Base-by-base conservation (phyloP, 2,797 vertebrate species). In the Sebastes vulpes region DNA sequence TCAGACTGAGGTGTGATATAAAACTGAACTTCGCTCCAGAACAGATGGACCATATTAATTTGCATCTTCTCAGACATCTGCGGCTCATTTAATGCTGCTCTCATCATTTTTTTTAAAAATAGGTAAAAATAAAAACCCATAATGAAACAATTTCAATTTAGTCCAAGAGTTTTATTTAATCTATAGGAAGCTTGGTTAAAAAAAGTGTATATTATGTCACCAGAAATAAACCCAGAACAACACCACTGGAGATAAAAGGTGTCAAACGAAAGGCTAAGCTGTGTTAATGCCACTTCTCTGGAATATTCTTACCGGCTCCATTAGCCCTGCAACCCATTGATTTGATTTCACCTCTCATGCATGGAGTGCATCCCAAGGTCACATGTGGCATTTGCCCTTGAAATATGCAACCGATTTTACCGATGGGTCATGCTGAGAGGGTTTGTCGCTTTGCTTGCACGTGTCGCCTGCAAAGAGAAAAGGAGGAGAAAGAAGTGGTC, bases 301-400 rank as follows among this genome's bases (percentile, higher is more conserved):
- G 73, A 93, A 85, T 83, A 87, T 81, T 87, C 69, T 78, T 38
- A 73, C 72, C 12, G 53, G 72, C 81, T 91, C 93, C 84, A 93
- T 96, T 93, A 93, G 86, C 65, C 64, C 67, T 6, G 61, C 77
- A 87, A 72, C 60, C 77, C 86, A 91, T 90, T 85, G 78, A 92
- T 93, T 90, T 85, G 72, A 90, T 92, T 82, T 83, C 81, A 86
- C 86, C 90, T 84, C 68, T 50, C 9, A 50, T 65, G 64, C 71
- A 83, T 65, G 11, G 53, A 73, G 69, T 72, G 58, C 73, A 59
- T 85, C 69, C 66, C 72, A 84, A 82, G 83, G 87, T 92, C 86
- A 92, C 67, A 56, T 75, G 66, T 58, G 75, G 28, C 71, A 66
- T 89, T 89, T 86, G 70, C 70, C 86, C 77, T 89, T 90, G 87